These are phyloP conservation scores for Siphamia tubifer DNA, from an alignment of 2,113 vertebrate genomes.

Conservation along the genomic window DNA sequence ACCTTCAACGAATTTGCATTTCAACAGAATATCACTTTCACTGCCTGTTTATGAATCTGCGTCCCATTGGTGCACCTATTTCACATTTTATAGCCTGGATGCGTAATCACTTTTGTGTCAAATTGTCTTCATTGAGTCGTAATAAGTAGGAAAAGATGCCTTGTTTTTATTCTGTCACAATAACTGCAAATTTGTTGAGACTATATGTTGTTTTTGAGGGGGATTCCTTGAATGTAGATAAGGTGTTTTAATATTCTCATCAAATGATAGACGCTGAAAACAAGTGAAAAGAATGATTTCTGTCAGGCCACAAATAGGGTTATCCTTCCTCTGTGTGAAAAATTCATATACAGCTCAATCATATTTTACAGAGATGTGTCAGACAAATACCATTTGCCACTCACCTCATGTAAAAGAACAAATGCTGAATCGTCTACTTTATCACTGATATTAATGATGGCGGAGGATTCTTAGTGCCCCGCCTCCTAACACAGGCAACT, in stretches of 20 bases:
- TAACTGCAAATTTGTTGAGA: conserved; percentile 32
- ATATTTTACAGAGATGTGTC: conserved; percentile 19
- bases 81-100: conserved; percentile 65
- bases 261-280: no score
- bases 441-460: conserved; percentile 73
- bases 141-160: conserved; percentile 53
- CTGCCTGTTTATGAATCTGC: conserved; percentile 60
- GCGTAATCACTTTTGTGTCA: conserved; percentile 68
- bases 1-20: conserved; percentile 69
- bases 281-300: no score
- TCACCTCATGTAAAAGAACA: conserved; percentile 44
- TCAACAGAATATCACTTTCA: conserved; percentile 76
- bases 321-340: no score
- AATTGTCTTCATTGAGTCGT: conserved; percentile 68
- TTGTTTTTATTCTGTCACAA: neutral
- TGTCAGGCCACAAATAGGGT: no score
- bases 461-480: conserved; percentile 63
- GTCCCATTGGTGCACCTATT: conserved; percentile 45
- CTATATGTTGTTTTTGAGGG: conserved; percentile 7
- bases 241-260: no score
- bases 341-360: conserved; percentile 36
- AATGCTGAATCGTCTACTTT: conserved; percentile 61
- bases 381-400: conserved; percentile 34
- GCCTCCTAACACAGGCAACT: conserved; percentile 73
- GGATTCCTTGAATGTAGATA: conserved; percentile 16